Conservation (phyloP, 64 coral and sea anemone species). For the Dendronephthya gigantea region DNA sequence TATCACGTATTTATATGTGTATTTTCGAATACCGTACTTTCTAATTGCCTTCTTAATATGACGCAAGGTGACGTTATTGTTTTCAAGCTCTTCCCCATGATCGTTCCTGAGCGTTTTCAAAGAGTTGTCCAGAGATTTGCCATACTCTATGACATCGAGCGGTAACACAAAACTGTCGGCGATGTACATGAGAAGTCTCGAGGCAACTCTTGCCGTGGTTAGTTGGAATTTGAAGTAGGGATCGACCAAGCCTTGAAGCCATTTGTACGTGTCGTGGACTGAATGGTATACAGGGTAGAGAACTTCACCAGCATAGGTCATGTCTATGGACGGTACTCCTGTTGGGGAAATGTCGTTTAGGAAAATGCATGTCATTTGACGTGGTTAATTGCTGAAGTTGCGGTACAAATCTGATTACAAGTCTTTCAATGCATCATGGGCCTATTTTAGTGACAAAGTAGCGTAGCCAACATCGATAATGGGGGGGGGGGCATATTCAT, state of each 20-base stretch:
- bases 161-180: slow-evolving; percentile 56
- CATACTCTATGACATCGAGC: slow-evolving; percentile 43
- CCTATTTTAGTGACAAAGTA: too few relatives aligned
- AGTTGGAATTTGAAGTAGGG: slow-evolving; percentile 65
- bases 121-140: slow-evolving; percentile 21
- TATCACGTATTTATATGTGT: too few relatives aligned
- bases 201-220: slow-evolving; percentile 43
- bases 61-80: slow-evolving; percentile 55
- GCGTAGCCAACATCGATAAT: too few relatives aligned
- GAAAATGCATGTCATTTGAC: background rate
- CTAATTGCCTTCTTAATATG: slow-evolving; percentile 34
- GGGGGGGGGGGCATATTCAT: too few relatives aligned
- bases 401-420: too few relatives aligned
- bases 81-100: slow-evolving; percentile 26
- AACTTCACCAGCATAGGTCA: slow-evolving; percentile 42
- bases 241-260: slow-evolving; percentile 70
- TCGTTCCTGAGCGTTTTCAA: slow-evolving; percentile 26
- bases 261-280: slow-evolving; percentile 80
- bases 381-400: background rate
- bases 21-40: background rate
- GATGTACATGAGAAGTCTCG: slow-evolving; percentile 37
- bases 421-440: too few relatives aligned
- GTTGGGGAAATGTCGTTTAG: too few relatives aligned
- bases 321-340: slow-evolving; percentile 56
- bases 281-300: slow-evolving; percentile 74